Conservation (phyloP, 2,888 invertebrate species). For the Eupithecia subumbrata region DNA sequence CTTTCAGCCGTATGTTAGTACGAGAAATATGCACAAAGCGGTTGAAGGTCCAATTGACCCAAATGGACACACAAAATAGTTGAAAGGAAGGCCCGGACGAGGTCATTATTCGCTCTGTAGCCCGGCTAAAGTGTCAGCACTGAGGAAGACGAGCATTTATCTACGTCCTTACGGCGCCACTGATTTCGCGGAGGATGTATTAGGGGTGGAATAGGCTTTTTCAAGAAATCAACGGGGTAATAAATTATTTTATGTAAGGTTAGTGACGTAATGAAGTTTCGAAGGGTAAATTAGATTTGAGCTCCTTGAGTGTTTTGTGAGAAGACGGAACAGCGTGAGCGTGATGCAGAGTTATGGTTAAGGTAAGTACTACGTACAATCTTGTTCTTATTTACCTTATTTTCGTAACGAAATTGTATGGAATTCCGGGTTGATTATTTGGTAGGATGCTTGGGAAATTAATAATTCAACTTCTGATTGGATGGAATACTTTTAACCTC, state of each 20-base stretch:
- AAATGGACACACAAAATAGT: constrained; percentile 81
- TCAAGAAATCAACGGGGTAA: constrained; percentile 69
- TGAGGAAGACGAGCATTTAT: constrained; percentile 76
- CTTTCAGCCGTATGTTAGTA: constrained; percentile 70
- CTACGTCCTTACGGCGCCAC: constrained; percentile 78
- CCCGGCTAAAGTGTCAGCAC: constrained; percentile 77
- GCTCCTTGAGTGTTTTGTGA: constrained; percentile 43
- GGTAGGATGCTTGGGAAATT: constrained; percentile 6
- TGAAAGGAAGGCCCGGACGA: constrained; percentile 71
- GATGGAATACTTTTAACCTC: not conserved
- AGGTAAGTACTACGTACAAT: constrained; percentile 15
- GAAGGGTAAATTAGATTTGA: constrained; percentile 44
- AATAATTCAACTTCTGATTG: not conserved
- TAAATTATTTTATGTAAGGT: constrained; percentile 65
- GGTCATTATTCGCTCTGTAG: constrained; percentile 79
- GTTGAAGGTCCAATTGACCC: constrained; percentile 78
- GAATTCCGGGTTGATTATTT: constrained; percentile 12
- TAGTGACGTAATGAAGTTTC: constrained; percentile 56
- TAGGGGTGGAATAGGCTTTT: constrained; percentile 68
- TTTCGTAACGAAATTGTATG: constrained; percentile 14
- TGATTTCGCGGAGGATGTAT: constrained; percentile 75
- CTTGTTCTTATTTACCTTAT: constrained; percentile 22
- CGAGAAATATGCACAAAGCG: constrained; percentile 74
- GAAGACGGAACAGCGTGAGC: constrained; percentile 29
- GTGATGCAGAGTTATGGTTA: constrained; percentile 32